Evolutionary conservation across 1,140 invertebrate species (phyloP).

Genomic region (Calephelis virginiensis): DNA sequence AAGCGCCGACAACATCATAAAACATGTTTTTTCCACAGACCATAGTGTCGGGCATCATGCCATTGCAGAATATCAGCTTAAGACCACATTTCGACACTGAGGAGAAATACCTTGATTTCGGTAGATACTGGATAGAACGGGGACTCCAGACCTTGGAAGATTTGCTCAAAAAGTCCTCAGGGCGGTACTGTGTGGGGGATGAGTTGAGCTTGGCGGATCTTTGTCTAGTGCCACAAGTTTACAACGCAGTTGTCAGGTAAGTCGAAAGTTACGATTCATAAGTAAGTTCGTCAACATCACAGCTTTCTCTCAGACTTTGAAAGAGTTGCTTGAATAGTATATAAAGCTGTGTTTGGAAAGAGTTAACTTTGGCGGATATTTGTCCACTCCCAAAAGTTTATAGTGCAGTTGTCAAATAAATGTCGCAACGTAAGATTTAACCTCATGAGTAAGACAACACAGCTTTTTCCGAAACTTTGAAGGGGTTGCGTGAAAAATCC

Average conservation of each 20-base stretch:
- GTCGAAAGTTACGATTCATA: constrained; percentile 30
- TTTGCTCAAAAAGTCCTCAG: constrained; percentile 86
- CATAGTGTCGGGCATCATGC: constrained; percentile 95
- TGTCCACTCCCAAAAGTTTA: too few relatives aligned
- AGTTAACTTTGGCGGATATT: too few relatives aligned
- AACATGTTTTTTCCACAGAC: constrained; percentile 81
- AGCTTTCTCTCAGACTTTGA: not conserved
- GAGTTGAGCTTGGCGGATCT: constrained; percentile 95
- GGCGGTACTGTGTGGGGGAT: constrained; percentile 96
- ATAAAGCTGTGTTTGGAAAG: too few relatives aligned
- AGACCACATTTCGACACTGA: constrained; percentile 85
- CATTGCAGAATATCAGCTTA: constrained; percentile 94
- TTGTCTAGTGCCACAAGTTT: constrained; percentile 95
- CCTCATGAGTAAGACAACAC: too few relatives aligned
- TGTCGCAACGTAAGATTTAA: too few relatives aligned
- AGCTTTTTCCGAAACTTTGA: constrained; percentile 80
- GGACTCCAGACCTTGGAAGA: constrained; percentile 92
- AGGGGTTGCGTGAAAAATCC: constrained; percentile 89
- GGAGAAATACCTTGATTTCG: constrained; percentile 88
- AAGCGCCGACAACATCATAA: constrained; percentile 40
- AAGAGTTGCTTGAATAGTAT: too few relatives aligned
- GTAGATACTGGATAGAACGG: constrained; percentile 92
- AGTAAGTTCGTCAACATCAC: not conserved
- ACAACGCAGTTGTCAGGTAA: constrained; percentile 84
- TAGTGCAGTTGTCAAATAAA: too few relatives aligned